Base-by-base conservation (phyloP, 2,888 invertebrate species). In the Zeuzera pyrina region DNA sequence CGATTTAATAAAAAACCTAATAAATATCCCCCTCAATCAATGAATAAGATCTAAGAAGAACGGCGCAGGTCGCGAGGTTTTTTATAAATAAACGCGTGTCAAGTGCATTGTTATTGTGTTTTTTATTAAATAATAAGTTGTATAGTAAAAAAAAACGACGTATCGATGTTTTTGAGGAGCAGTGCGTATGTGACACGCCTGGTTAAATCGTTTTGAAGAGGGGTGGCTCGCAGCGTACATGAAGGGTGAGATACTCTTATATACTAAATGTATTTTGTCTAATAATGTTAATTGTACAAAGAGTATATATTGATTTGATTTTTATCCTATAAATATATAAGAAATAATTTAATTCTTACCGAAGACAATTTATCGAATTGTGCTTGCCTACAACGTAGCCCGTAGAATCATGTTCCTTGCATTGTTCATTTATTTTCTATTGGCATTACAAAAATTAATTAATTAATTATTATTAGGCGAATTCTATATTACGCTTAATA, bases 191-290 rank as follows among this genome's bases (percentile, higher is more conserved):
- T 57, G 52, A 57, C 44, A 45, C 44, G 42, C 39, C 40, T 43
- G 42, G 41, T 41, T 44, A 38, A 35, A 34, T 36, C 41, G 36
- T 36, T 47, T 43, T 45, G 49, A 43, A 47, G 54, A 65, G 60
- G 65, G 69, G 65, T 49, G 56, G 52, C 11, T 40, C 43, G 43
- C 42, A 50, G 35, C 44, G 52, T 62, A 69, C 57, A 81, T 81
- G 81, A 81, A 81, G 78, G 79, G 81, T 81, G 65, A 79, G 78
- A 49, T 41, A 32, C 5, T 27, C 30, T 25, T 12, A 25, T 25
- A 12, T 25, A 12, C 10, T 12, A 10, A 3, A 10, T 12, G 6
- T 5, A 19, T 19, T 7, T 19, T 7, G 19, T n/a, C n/a, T n/a
- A n/a, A n/a, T n/a, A n/a, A n/a, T n/a, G n/a, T n/a, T n/a, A n/a